A percentile compares a stretch with the other conserved stretches of the same genome.
These are phyloP conservation scores for Danaus chrysippus DNA, from an alignment of 2,888 invertebrate genomes.

Conservation along the genomic window DNA sequence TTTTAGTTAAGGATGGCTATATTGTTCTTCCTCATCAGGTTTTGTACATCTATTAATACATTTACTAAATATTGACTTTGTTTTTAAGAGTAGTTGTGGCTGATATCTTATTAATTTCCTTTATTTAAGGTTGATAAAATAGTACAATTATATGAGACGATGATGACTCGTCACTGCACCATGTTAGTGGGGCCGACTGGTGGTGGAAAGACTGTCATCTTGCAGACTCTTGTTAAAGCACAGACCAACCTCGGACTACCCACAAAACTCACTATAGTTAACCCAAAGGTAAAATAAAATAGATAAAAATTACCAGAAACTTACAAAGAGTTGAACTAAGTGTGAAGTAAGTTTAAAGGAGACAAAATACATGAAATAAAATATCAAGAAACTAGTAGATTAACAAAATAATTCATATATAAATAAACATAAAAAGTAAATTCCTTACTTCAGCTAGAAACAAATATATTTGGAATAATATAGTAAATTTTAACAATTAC, in stretches of 20 bases:
- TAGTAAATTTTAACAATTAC: neutral
- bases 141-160: conserved; percentile 94
- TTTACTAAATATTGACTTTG: too few species aligned
- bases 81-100: too few species aligned
- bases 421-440: too few species aligned
- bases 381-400: too few species aligned
- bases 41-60: neutral
- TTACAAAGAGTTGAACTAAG: too few species aligned
- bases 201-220: conserved; percentile 93
- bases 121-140: conserved; percentile 87
- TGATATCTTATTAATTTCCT: neutral
- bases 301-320: neutral
- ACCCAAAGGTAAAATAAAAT: conserved; percentile 84
- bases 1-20: conserved; percentile 83
- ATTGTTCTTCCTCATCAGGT: conserved; percentile 77
- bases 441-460: neutral
- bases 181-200: conserved; percentile 97
- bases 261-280: conserved; percentile 89
- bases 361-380: too few species aligned
- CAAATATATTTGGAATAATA: neutral
- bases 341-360: too few species aligned
- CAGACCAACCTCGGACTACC: conserved; percentile 86
- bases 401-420: too few species aligned
- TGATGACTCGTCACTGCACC: conserved; percentile 95
- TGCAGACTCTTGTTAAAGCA: conserved; percentile 87